phyloP scores from a whole-genome alignment of 53 echinoderm and acorn worm species.

The Pentamera pediparva region DNA sequence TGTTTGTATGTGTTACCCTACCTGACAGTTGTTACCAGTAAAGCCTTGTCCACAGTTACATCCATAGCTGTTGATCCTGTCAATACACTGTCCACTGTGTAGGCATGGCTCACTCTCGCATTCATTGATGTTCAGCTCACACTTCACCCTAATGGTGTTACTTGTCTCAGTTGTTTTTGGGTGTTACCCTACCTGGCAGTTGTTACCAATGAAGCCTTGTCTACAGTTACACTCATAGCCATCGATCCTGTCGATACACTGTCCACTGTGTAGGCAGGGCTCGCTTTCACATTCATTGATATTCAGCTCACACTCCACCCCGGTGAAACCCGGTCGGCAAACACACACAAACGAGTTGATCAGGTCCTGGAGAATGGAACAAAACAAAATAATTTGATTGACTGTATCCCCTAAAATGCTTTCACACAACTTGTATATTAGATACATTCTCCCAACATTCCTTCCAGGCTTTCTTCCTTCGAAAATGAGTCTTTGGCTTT shows the following conservation, averaged over 20 bases:
- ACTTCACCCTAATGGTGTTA: conserved; percentile 36
- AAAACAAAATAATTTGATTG: too few species aligned
- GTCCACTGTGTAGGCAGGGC: conserved; percentile 71
- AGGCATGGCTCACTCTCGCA: conserved; percentile 77
- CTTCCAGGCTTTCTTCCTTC: too few species aligned
- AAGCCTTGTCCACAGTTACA: conserved; percentile 76
- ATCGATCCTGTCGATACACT: conserved; percentile 62
- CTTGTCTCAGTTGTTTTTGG: too few species aligned
- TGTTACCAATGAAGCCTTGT: conserved; percentile 58
- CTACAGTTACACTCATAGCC: conserved; percentile 76
- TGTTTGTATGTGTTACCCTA: too few species aligned
- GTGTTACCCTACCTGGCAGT: conserved; percentile 75
- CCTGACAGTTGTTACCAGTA: conserved; percentile 71
- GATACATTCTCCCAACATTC: too few species aligned
- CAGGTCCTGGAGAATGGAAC: conserved; percentile 55
- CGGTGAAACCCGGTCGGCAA: conserved; percentile 55
- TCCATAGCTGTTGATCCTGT: conserved; percentile 62
- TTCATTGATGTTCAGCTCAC: conserved; percentile 76
- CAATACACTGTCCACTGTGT: conserved; percentile 67
- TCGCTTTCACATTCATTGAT: conserved; percentile 78
- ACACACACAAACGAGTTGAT: conserved; percentile 78
- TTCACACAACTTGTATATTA: too few species aligned
- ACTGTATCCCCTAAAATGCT: too few species aligned
- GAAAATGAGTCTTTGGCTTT: background rate
- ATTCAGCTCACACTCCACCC: conserved; percentile 57